Percentiles rank a stretch among this genome's conserved stretches.
Evolutionary conservation across 1,140 invertebrate genomes (phyloP).

Genomic region (Saccostrea glomerata): DNA sequence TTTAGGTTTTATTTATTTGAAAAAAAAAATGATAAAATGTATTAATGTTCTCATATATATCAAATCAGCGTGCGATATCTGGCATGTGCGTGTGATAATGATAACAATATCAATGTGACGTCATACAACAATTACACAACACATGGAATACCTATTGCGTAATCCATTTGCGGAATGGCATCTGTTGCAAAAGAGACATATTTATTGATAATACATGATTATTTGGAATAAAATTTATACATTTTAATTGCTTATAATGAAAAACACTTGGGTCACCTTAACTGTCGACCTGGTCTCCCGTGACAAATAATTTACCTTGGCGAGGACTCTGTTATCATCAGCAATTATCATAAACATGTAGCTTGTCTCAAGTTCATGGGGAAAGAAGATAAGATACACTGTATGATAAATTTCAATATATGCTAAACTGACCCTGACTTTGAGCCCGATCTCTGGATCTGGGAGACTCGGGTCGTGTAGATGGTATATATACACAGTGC

Average conservation of each 20-base stretch:
- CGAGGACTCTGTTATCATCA: too few relatives aligned
- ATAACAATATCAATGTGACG: slow-evolving; percentile 30
- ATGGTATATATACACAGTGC: too few relatives aligned
- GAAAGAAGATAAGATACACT: too few relatives aligned
- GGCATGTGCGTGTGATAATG: slow-evolving; percentile 17
- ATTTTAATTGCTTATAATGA: neutral
- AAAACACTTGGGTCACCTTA: too few relatives aligned
- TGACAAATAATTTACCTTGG: too few relatives aligned
- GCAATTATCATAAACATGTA: too few relatives aligned
- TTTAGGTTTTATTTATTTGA: slow-evolving; percentile 20
- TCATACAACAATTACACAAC: slow-evolving; percentile 30
- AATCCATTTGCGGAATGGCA: neutral
- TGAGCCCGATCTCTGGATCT: too few relatives aligned
- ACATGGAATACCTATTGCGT: neutral
- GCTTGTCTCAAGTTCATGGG: too few relatives aligned
- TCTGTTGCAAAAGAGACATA: neutral
- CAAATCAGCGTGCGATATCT: neutral
- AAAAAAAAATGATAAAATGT: neutral
- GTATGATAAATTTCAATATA: too few relatives aligned
- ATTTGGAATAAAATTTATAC: neutral
- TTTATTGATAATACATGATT: neutral
- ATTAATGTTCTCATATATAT: slow-evolving; percentile 5
- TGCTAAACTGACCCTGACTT: too few relatives aligned
- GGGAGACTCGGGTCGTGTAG: too few relatives aligned
- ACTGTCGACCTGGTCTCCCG: too few relatives aligned